phyloP scores from a whole-genome alignment of 2,797 vertebrate species.

The Thamnophis elegans region DNA sequence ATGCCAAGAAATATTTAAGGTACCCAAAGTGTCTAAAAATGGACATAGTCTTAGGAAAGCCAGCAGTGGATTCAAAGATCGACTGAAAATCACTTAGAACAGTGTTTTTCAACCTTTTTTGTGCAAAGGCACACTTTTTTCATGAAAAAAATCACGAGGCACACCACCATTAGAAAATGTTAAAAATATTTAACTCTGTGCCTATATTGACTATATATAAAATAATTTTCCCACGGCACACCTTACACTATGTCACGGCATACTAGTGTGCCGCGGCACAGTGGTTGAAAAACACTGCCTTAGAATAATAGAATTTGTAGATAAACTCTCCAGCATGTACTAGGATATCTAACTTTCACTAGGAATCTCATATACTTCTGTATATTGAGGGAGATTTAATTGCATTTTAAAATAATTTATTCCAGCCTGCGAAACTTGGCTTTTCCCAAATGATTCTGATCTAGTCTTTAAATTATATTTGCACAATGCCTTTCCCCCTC shows the following conservation, averaged over 20 bases:
- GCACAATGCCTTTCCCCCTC: background rate
- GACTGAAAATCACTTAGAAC: background rate
- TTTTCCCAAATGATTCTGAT: background rate
- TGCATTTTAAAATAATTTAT: conserved; percentile 5
- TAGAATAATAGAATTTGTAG: background rate
- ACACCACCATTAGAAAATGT: too few relatives aligned
- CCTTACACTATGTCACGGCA: too few relatives aligned
- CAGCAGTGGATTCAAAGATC: background rate
- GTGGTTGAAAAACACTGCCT: too few relatives aligned
- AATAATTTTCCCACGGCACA: too few relatives aligned
- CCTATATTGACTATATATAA: too few relatives aligned
- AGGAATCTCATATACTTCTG: background rate
- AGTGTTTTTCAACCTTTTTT: too few relatives aligned
- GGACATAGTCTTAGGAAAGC: background rate
- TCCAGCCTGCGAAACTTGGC: background rate
- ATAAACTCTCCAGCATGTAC: background rate
- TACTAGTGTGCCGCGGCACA: too few relatives aligned
- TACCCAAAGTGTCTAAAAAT: background rate
- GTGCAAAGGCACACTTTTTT: too few relatives aligned
- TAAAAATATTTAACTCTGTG: too few relatives aligned
- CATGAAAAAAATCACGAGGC: too few relatives aligned
- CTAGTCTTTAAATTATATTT: conserved; percentile 15
- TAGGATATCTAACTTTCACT: background rate
- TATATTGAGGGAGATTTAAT: background rate
- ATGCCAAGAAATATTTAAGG: background rate